Conservation (phyloP, 2,797 vertebrate species). For the Manis pentadactyla region DNA sequence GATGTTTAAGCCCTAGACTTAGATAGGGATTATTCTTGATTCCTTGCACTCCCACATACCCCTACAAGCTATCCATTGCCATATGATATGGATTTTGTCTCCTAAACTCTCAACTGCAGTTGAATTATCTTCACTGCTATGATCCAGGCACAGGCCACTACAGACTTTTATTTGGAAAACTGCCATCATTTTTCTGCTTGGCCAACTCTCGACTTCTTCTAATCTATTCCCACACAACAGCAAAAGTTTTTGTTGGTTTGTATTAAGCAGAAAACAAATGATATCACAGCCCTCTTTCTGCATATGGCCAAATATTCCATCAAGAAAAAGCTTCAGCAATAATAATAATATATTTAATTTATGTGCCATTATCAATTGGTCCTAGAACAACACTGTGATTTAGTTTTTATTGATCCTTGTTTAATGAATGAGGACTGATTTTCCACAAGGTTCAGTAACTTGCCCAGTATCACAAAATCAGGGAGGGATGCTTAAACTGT, state of each 20-base stretch:
- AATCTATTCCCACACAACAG: neutral
- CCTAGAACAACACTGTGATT: neutral
- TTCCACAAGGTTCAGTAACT: neutral
- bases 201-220: neutral
- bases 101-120: neutral
- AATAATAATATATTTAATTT: neutral
- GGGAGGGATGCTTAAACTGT: neutral
- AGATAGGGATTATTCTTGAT: neutral
- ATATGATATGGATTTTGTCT: neutral
- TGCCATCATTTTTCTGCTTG: neutral
- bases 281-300: neutral
- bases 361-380: neutral
- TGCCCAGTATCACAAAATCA: neutral
- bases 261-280: neutral
- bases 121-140: neutral
- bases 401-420: neutral
- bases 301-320: neutral
- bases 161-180: neutral
- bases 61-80: neutral
- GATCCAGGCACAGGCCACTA: neutral
- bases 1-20: neutral
- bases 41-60: neutral
- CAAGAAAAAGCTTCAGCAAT: neutral
- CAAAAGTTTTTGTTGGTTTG: neutral
- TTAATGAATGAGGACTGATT: neutral